Percentiles rank a stretch among this genome's conserved stretches.
phyloP scores from a whole-genome alignment of 2,888 invertebrate species.

The Branchipolynoe longqiensis region DNA sequence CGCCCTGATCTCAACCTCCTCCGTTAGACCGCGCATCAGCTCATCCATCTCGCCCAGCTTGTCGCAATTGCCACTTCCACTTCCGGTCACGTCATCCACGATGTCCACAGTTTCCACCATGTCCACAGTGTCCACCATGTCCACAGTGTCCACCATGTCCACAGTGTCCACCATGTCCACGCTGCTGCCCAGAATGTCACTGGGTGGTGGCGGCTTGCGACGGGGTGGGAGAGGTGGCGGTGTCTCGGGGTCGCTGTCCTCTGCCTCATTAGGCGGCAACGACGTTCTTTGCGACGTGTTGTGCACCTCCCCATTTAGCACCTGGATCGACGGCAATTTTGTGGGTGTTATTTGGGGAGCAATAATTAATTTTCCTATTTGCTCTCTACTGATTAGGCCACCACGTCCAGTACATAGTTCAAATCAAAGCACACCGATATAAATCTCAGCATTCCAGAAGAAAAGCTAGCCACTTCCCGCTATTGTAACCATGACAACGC shows the following conservation, averaged over 20 bases:
- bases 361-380: no score
- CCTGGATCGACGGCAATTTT: no score
- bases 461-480: no score
- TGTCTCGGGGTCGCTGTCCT: slow-evolving; percentile 49
- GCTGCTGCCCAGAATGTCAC: no score
- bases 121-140: neutral
- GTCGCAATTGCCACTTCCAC: neutral
- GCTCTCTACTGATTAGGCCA: no score
- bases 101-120: neutral
- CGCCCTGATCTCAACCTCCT: neutral
- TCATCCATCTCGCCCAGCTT: slow-evolving; percentile 10
- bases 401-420: no score
- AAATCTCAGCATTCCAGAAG: no score
- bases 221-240: slow-evolving; percentile 62
- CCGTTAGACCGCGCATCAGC: neutral
- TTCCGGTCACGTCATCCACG: neutral
- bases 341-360: no score
- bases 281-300: no score
- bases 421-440: no score
- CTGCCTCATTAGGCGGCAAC: slow-evolving; percentile 1
- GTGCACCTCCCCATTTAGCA: no score
- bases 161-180: slow-evolving; percentile 1
- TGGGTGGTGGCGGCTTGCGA: slow-evolving; percentile 55
- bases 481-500: no score
- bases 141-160: neutral